Evolutionary conservation across 2,888 invertebrate genomes (phyloP).

Genomic region (Pyrrhosoma nymphula): DNA sequence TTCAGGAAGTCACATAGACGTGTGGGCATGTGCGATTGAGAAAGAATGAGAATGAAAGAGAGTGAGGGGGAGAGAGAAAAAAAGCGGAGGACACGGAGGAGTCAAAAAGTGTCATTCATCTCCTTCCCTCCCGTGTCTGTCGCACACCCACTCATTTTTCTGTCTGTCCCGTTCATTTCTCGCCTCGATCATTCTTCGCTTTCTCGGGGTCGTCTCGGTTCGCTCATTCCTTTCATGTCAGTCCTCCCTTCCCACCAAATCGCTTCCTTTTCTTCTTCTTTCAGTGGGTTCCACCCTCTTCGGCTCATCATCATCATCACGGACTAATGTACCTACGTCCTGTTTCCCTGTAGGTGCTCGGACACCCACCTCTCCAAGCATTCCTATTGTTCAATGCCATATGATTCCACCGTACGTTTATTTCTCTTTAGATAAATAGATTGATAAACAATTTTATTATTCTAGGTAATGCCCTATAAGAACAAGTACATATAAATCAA

Average conservation of each 20-base stretch:
- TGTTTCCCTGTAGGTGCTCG: background rate
- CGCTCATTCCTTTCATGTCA: slow-evolving; percentile 24
- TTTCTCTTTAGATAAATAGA: too few species aligned
- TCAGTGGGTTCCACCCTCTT: background rate
- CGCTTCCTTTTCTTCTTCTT: background rate
- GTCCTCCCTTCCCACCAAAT: background rate
- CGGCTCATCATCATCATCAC: background rate
- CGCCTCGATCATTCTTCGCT: slow-evolving; percentile 46
- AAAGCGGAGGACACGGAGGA: background rate
- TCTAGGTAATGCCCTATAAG: too few species aligned
- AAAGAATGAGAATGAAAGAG: slow-evolving; percentile 16
- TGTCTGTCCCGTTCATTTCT: slow-evolving; percentile 40
- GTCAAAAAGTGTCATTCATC: slow-evolving; percentile 28
- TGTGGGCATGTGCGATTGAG: background rate
- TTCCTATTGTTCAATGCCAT: too few species aligned
- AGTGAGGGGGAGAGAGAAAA: too few species aligned
- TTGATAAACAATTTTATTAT: too few species aligned
- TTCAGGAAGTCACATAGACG: background rate
- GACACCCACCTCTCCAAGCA: background rate
- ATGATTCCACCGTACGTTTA: too few species aligned
- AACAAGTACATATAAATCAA: too few species aligned
- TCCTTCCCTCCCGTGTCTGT: slow-evolving; percentile 25
- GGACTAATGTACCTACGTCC: background rate
- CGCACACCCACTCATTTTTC: slow-evolving; percentile 49
- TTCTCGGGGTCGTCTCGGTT: slow-evolving; percentile 33